Evolutionary conservation across 2,888 invertebrate species (phyloP), one percentile per base, ranked within the genome.

Genomic region (Buathra laborator): DNA sequence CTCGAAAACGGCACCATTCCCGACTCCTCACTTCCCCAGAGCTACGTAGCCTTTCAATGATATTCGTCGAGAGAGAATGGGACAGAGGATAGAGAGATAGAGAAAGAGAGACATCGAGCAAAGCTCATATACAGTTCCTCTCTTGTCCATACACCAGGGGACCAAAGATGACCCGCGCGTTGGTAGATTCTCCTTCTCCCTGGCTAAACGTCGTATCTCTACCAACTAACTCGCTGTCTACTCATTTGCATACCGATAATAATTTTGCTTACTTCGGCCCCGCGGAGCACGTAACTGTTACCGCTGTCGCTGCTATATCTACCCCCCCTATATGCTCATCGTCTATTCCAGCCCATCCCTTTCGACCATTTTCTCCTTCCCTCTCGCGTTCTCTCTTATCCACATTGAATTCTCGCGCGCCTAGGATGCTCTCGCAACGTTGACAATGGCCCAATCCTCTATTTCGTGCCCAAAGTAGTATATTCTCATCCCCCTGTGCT

Each of bases 171-270:
- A 83, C 83, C 84, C 84, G 44, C 80, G 78, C 59, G 76, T 32
- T 66, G 48, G 51, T 51, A 62, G 14, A 70, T 68, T 46, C 51
- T 12, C 51, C 29, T 14, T 53, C 29, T 14, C 51, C 14, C 70
- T 14, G n/a, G 74, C 77, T 78, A 81, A 84, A 77, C 62, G 68
- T 84, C 78, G 53, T 78, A 83, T 66, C 70, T 16, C 66, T 53
- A 48, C 68, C 70, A 44, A 81, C 46, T 70, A 56, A 68, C 72
- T 83, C 72, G 81, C 68, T 66, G 48, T 56, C 76, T 79, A 64
- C 84, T 78, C 76, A 86, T 87, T 87, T 86, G 86, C 87, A 86
- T 87, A 81, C 81, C 79, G 84, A 87, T 85, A 82, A 86, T 87
- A 84, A 87, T 87, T 86, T 85, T 78, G 86, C 85, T 86, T 80